phyloP scores from a whole-genome alignment of 2,888 invertebrate species.

The Drosophila subquinaria region DNA sequence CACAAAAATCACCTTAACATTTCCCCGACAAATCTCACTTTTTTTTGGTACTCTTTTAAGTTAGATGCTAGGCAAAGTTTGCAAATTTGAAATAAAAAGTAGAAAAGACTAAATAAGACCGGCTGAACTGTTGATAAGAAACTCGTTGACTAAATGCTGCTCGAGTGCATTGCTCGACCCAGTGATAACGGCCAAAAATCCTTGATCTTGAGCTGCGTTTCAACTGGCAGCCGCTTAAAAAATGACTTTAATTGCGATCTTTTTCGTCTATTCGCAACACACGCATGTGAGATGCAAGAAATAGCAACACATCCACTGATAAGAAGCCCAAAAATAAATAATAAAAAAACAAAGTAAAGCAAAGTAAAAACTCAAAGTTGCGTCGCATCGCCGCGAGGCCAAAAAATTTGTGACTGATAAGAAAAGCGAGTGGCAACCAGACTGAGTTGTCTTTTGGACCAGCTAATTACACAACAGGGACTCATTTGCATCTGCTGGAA shows the following conservation, averaged over 20 bases:
- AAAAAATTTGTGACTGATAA: slow-evolving; percentile 39
- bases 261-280: slow-evolving; percentile 29
- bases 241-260: slow-evolving; percentile 29
- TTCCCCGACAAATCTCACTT: neutral
- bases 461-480: slow-evolving; percentile 69
- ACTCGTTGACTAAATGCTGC: slow-evolving; percentile 77
- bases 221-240: slow-evolving; percentile 66
- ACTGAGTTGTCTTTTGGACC: slow-evolving; percentile 6
- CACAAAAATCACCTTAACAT: too few relatives aligned
- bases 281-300: slow-evolving; percentile 49
- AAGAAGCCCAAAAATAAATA: slow-evolving; percentile 32
- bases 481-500: slow-evolving; percentile 60
- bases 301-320: slow-evolving; percentile 50
- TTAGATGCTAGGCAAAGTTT: slow-evolving; percentile 11
- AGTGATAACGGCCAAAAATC: slow-evolving; percentile 71
- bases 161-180: slow-evolving; percentile 80
- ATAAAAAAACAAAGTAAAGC: neutral
- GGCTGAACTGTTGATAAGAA: slow-evolving; percentile 59
- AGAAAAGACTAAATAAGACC: neutral
- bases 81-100: neutral
- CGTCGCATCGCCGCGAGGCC: slow-evolving; percentile 45
- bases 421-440: slow-evolving; percentile 15
- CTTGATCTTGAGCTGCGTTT: slow-evolving; percentile 81
- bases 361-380: slow-evolving; percentile 43
- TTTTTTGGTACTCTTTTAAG: slow-evolving; percentile 15